Conservation (phyloP, 2,797 vertebrate species). For the Arnoldichthys spilopterus region DNA sequence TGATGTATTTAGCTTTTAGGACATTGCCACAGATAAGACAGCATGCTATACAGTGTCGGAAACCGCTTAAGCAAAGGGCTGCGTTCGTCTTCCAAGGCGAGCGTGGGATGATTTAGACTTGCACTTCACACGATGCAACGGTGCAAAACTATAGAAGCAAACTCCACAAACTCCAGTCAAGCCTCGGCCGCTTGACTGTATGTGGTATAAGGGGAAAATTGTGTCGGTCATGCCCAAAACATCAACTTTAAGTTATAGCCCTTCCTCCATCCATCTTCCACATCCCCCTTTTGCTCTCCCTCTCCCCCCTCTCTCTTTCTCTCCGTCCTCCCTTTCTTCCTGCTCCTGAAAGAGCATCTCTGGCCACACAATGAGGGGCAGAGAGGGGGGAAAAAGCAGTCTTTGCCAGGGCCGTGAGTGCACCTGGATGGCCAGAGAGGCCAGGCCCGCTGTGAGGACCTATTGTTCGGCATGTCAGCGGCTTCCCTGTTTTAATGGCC, state of each 20-base stretch:
- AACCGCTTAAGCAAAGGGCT: neutral
- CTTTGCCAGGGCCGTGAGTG: constrained; percentile 65
- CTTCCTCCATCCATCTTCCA: constrained; percentile 26
- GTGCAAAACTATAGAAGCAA: neutral
- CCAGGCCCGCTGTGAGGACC: constrained; percentile 83
- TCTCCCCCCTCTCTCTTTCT: constrained; percentile 21
- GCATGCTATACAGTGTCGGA: neutral
- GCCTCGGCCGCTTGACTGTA: neutral
- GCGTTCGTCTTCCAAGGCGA: too few relatives aligned
- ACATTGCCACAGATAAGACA: neutral
- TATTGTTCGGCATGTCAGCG: constrained; percentile 81
- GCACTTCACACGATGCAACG: neutral
- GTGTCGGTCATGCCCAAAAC: neutral
- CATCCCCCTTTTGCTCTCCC: constrained; percentile 10
- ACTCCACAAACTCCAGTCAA: neutral
- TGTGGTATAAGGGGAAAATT: neutral
- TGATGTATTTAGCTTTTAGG: neutral
- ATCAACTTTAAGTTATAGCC: constrained; percentile 4
- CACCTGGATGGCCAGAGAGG: constrained; percentile 77
- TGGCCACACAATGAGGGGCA: constrained; percentile 62
- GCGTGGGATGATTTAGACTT: neutral
- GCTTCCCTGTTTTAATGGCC: constrained; percentile 75
- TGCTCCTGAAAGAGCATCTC: constrained; percentile 60
- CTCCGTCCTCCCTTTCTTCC: constrained; percentile 42
- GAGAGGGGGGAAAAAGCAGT: constrained; percentile 66